Conservation (phyloP, 1,140 invertebrate species). For the Lethrus apterus region DNA sequence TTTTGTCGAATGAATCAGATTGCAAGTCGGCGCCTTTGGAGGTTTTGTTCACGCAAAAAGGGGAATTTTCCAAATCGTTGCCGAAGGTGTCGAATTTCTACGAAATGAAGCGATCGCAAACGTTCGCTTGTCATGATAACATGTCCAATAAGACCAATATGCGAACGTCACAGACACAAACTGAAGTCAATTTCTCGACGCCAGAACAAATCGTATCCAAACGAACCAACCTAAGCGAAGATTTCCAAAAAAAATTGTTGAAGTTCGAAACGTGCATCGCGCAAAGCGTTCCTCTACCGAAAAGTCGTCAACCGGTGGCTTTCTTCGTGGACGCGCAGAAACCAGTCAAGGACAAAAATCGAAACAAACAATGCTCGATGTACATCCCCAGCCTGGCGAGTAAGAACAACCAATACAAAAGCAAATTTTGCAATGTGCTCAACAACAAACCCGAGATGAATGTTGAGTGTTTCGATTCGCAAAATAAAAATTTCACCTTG, state of each 20-base stretch:
- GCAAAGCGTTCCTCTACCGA: constrained; percentile 9
- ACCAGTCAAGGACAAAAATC: constrained; percentile 33
- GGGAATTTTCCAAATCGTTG: constrained; percentile 11
- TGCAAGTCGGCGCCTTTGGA: constrained; percentile 69
- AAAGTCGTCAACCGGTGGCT: constrained; percentile 44
- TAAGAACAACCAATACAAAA: constrained; percentile 47
- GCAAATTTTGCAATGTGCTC: constrained; percentile 41
- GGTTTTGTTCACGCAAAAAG: constrained; percentile 49
- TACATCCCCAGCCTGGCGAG: constrained; percentile 48
- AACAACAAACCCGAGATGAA: constrained; percentile 39
- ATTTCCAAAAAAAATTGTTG: constrained; percentile 38
- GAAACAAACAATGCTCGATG: constrained; percentile 31
- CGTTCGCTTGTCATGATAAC: constrained; percentile 7
- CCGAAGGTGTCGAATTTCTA: constrained; percentile 5
- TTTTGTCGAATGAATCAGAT: constrained; percentile 68
- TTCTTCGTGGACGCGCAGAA: constrained; percentile 47
- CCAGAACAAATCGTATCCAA: constrained; percentile 31
- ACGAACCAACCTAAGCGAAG: constrained; percentile 28
- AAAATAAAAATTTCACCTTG: constrained; percentile 30
- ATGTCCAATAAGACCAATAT: constrained; percentile 24
- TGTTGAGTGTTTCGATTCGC: constrained; percentile 36
- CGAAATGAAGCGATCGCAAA: constrained; percentile 14
- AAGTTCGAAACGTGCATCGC: constrained; percentile 35
- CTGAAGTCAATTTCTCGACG: constrained; percentile 33
- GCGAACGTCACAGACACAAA: constrained; percentile 39